Conservation (phyloP, 2,113 vertebrate species). For the Cheilinus undulatus region DNA sequence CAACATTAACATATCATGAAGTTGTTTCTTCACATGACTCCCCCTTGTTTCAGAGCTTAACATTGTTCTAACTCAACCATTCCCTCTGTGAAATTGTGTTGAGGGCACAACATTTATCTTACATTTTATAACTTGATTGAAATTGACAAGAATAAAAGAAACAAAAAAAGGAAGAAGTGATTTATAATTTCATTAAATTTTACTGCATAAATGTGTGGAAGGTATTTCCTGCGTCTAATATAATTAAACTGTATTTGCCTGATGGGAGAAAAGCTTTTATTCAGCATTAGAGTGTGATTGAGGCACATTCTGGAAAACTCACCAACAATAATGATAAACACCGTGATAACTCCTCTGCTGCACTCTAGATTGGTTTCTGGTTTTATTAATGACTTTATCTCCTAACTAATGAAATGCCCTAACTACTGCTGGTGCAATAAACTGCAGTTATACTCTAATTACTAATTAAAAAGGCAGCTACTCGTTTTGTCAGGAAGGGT, state of each 20-base stretch:
- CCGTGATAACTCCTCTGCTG: constrained; percentile 40
- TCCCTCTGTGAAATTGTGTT: constrained; percentile 1
- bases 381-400: constrained; percentile 73
- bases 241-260: constrained; percentile 12
- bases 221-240: not conserved
- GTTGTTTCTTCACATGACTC: too few species aligned
- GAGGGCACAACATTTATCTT: not conserved
- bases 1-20: too few species aligned
- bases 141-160: not conserved
- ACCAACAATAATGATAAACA: constrained; percentile 49
- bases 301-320: constrained; percentile 26
- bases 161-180: constrained; percentile 2
- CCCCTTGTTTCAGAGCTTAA: too few species aligned
- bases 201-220: not conserved
- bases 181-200: constrained; percentile 13
- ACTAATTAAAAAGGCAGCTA: constrained; percentile 70
- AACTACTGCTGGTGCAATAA: constrained; percentile 61
- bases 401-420: constrained; percentile 70
- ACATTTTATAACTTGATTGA: not conserved
- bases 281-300: constrained; percentile 4
- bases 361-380: constrained; percentile 64
- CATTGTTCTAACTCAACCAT: too few species aligned
- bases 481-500: constrained; percentile 52
- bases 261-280: not conserved
- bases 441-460: constrained; percentile 63